A percentile compares a stretch with the other conserved stretches of the same genome.
Evolutionary conservation across 2,113 vertebrate genomes (phyloP).

Genomic region (Thunnus thynnus): DNA sequence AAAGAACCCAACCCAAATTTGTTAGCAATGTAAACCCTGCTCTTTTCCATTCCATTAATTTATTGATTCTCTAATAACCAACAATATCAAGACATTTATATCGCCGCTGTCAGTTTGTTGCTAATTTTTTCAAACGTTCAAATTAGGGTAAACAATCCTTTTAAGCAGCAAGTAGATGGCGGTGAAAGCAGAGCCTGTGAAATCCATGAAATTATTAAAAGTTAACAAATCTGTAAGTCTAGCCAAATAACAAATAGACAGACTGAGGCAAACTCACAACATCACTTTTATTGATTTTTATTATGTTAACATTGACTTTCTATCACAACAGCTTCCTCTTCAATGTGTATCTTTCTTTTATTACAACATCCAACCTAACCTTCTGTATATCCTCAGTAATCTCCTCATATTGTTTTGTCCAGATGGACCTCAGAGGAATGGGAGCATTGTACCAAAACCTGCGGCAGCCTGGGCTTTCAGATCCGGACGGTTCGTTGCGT

Average conservation of each 20-base stretch:
- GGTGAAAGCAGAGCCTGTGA: not conserved
- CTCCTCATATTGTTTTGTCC: not conserved
- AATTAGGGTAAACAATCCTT: not conserved
- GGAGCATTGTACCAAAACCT: slow-evolving; percentile 97
- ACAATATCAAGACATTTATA: too few species aligned
- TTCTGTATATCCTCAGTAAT: not conserved
- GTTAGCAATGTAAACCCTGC: too few species aligned
- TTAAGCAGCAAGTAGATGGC: not conserved
- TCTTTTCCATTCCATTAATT: too few species aligned
- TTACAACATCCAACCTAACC: too few species aligned
- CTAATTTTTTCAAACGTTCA: not conserved
- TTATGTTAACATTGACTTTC: too few species aligned
- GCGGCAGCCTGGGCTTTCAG: slow-evolving; percentile 93
- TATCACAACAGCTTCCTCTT: not conserved
- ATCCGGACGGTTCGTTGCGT: slow-evolving; percentile 93
- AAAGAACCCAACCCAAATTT: too few species aligned
- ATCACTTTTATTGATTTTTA: too few species aligned
- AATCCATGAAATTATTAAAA: not conserved
- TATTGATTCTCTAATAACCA: too few species aligned
- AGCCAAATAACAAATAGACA: not conserved
- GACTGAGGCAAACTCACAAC: too few species aligned
- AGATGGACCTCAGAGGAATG: slow-evolving; percentile 95
- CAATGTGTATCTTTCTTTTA: not conserved
- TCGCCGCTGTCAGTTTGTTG: not conserved
- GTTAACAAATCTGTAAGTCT: not conserved